Evolutionary conservation across 2,888 invertebrate genomes (phyloP), one percentile per base, ranked within the genome.

Genomic region (Rhamnusium bicolor): DNA sequence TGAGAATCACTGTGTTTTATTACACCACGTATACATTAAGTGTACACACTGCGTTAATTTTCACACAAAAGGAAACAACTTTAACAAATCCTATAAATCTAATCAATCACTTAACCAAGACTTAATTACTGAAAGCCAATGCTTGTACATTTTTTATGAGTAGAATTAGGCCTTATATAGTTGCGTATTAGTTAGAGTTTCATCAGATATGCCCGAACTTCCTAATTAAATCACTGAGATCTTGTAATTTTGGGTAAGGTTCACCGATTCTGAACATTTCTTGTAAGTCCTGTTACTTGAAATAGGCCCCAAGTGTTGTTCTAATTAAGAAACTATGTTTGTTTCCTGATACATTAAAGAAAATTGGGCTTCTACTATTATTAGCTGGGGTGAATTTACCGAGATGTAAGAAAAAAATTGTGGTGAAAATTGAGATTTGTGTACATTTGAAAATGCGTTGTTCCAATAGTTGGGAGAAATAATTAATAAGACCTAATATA

Each of bases 191-290:
- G 54, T n/a, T 40, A 27, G 54, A n/a, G 54, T 54, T 54, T 54
- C 24, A 14, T 7, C 24, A 54, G 14, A 24, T 54, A 54, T 54
- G 14, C 54, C 19, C 12, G 10, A 54, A 54, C 54, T 54, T 24
- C 24, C 12, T 54, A 54, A 54, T 54, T 54, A 7, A 24, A 54
- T 54, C 14, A 54, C 54, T n/a, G 24, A 19, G 10, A 40, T 24
- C 54, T 51, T 24, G 24, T 24, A 24, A 54, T 54, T 21, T 27
- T 7, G 54, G 2, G 12, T 24, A 54, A 12, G 54, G 54, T 54
- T 54, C 54, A n/a, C 27, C 24, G 54, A 27, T n/a, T 54, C 54
- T 54, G 21, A 54, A n/a, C 40, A 54, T 54, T 54, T 54, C 54
- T 54, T 54, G 54, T 54, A n/a, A 6, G 21, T 54, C 2, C 14